Base-by-base conservation (phyloP, 1,140 invertebrate species). In the Scaptomyza hsui region DNA sequence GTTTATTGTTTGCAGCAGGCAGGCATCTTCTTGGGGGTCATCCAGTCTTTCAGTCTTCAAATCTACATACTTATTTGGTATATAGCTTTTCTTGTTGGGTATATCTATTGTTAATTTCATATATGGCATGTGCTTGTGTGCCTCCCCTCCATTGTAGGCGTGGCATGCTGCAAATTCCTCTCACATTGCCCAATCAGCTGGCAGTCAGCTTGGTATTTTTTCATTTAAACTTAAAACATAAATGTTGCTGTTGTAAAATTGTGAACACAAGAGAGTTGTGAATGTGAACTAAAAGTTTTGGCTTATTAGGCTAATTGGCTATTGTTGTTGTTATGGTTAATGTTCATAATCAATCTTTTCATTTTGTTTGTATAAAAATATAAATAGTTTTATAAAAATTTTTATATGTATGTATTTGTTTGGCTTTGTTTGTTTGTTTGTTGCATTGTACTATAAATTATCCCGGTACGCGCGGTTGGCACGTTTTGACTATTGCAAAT, bases 391-490 rank as follows among this genome's bases (percentile, higher is more conserved):
- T 90, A 81, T 90, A 86, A 89, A 85, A 89, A 82, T 80, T 90
- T 88, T 81, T 85, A 29, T 75, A 59, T 37, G 74, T 81, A 73
- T 83, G 57, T 75, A 32, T 64, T 67, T 72, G 65, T 82, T 77
- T 70, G 56, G 19, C 41, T 55, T 53, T 72, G 78, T 60, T 69
- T 78, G 37, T 65, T 73, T 88, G 51, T 69, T 59, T 88, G 70
- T 88, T 90, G 90, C 89, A 91, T 91, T 91, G 90, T 91, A 91
- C 90, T 91, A 91, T 91, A 91, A 91, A 91, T 91, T 91, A 91
- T 91, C 78, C 90, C 88, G 90, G 90, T 89, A 83, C 75, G 88
- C 74, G 82, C 70, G 48, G 51, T 57, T 42, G 35, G 71, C 75
- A 74, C 82, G 75, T 72, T 74, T 80, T 75, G 48, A 81, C 90